Conservation (phyloP, 1,140 invertebrate genomes). For the Hyles euphorbiae region DNA sequence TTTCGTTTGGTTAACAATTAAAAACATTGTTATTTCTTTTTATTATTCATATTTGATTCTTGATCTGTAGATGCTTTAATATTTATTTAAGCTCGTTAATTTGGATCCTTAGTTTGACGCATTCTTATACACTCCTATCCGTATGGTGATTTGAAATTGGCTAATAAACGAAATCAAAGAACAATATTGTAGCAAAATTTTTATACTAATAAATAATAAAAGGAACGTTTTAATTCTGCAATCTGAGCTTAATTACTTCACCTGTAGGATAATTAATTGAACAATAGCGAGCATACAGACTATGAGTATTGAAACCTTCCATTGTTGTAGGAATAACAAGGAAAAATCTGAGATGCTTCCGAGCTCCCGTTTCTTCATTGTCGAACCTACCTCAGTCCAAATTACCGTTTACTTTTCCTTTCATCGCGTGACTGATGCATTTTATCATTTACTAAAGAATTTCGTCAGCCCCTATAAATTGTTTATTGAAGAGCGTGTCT, state of each 20-base stretch:
- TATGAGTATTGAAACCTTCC: conserved; percentile 44
- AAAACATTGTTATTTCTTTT: no score
- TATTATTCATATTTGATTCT: no score
- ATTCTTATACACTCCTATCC: no score
- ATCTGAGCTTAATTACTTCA: conserved; percentile 65
- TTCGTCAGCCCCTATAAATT: conserved; percentile 50
- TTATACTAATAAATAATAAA: background rate
- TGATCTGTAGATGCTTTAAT: no score
- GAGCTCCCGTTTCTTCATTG: conserved; percentile 39
- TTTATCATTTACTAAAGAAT: conserved; percentile 50
- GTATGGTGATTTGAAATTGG: no score
- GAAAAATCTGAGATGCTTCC: conserved; percentile 63
- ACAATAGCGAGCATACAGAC: conserved; percentile 55
- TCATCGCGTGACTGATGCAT: conserved; percentile 57
- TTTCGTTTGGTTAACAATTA: no score
- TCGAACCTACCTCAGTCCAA: conserved; percentile 52
- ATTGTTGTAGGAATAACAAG: conserved; percentile 62
- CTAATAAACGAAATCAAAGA: no score
- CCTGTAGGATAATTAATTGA: conserved; percentile 68
- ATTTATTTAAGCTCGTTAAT: no score
- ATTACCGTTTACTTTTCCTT: conserved; percentile 43
- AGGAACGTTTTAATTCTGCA: conserved; percentile 35
- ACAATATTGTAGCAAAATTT: no score
- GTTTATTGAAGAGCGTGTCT: conserved; percentile 57
- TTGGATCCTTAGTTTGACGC: no score